phyloP scores from a whole-genome alignment of 2,113 vertebrate genomes.

The Tragelaphus buxtoni region DNA sequence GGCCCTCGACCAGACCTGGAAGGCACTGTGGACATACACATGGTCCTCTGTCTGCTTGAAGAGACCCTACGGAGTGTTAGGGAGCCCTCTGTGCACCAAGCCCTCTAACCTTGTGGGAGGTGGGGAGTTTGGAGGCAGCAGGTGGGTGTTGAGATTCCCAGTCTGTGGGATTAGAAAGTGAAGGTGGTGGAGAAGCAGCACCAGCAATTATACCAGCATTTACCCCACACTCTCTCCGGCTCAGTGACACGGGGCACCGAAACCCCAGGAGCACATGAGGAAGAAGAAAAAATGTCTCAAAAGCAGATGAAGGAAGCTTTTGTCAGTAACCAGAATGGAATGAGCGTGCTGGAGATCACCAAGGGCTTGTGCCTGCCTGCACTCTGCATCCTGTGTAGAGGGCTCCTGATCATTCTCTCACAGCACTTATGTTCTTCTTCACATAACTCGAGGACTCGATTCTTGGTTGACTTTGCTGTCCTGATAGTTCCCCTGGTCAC shows the following conservation, averaged over 20 bases:
- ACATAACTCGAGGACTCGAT: constrained; percentile 71
- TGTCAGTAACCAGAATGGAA: too few relatives aligned
- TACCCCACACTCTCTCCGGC: not conserved
- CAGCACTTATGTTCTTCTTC: constrained; percentile 63
- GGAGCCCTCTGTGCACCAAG: not conserved
- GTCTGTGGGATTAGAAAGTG: not conserved
- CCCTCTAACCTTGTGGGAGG: not conserved
- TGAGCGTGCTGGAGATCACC: too few relatives aligned
- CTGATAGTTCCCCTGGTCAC: constrained; percentile 86
- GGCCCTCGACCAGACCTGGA: not conserved
- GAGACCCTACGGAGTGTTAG: not conserved
- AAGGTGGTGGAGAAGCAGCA: not conserved
- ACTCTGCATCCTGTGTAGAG: too few relatives aligned
- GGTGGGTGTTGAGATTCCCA: not conserved
- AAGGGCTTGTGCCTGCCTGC: too few relatives aligned
- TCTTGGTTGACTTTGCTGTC: constrained; percentile 87
- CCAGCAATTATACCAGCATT: not conserved
- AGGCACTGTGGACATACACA: not conserved
- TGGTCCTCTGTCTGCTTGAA: not conserved
- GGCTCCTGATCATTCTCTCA: too few relatives aligned
- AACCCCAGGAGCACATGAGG: too few relatives aligned
- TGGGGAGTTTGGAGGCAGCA: not conserved
- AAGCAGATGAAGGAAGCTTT: too few relatives aligned
- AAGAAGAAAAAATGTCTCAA: too few relatives aligned
- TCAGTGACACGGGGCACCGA: too few relatives aligned